Percentiles rank a stretch among this genome's conserved stretches.
phyloP scores from a whole-genome alignment of 2,888 invertebrate species.

The Ferdinandea cuprea region DNA sequence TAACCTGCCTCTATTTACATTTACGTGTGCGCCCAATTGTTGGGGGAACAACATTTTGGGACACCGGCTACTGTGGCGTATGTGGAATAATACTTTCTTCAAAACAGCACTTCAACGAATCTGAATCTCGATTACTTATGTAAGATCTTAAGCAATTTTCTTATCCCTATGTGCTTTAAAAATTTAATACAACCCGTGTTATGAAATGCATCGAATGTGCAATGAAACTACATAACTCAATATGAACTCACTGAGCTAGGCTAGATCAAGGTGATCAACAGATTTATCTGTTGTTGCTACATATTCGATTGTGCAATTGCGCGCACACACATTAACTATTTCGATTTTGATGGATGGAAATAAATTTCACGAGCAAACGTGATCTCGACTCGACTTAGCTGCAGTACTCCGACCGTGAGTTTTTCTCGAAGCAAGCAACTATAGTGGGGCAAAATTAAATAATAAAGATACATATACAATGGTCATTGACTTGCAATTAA shows the following conservation, averaged over 20 bases:
- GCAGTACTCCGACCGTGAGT: background rate
- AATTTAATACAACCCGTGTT: background rate
- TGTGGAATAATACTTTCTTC: conserved; percentile 32
- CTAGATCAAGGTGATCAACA: conserved; percentile 33
- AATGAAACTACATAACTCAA: background rate
- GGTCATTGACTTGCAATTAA: background rate
- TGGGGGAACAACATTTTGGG: background rate
- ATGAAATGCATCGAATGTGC: background rate
- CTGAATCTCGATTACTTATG: background rate
- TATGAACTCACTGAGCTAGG: background rate
- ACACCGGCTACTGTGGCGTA: conserved; percentile 39
- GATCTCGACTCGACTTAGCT: conserved; percentile 11
- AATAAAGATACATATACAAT: background rate
- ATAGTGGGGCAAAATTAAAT: background rate
- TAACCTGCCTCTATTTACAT: background rate
- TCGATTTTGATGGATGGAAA: conserved; percentile 16
- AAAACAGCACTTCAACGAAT: too few species aligned
- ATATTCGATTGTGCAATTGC: background rate
- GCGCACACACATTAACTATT: conserved; percentile 4
- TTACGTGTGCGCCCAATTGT: background rate
- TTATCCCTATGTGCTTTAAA: background rate
- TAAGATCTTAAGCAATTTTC: background rate
- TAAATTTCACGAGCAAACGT: conserved; percentile 18
- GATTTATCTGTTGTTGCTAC: conserved; percentile 19
- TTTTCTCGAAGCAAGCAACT: background rate